Conservation (phyloP, 2,797 vertebrate genomes). For the Trematomus bernacchii region DNA sequence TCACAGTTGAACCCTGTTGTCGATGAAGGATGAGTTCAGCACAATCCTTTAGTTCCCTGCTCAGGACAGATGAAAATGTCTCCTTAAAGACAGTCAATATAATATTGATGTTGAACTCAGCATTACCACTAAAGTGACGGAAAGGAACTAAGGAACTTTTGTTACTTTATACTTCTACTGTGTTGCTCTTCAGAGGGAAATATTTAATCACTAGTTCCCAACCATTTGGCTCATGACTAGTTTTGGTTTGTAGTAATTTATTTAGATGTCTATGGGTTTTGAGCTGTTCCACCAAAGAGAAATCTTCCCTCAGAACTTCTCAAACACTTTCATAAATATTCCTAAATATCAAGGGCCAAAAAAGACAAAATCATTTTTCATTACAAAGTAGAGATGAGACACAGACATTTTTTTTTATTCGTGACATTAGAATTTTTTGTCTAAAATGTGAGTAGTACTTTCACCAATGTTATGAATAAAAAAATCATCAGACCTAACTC, state of each 20-base stretch:
- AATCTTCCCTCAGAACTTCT: neutral
- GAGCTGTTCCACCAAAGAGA: neutral
- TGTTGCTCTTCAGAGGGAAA: neutral
- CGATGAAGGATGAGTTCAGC: slow-evolving; percentile 11
- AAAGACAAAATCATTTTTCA: too few relatives aligned
- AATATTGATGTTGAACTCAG: neutral
- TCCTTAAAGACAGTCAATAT: neutral
- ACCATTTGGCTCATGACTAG: neutral
- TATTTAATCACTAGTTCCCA: neutral
- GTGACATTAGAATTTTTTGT: neutral
- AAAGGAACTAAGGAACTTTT: neutral
- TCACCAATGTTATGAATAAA: neutral
- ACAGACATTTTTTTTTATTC: too few relatives aligned
- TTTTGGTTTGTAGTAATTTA: too few relatives aligned
- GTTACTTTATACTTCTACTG: neutral
- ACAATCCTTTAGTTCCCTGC: neutral
- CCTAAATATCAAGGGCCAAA: too few relatives aligned
- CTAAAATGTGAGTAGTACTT: neutral
- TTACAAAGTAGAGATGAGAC: neutral
- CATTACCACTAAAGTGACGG: neutral
- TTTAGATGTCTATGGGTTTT: neutral
- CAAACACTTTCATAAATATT: neutral
- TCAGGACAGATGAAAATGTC: neutral
- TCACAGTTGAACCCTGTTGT: slow-evolving; percentile 34
- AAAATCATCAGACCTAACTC: neutral